Conservation (phyloP, 2,888 invertebrate genomes). For the Scaptomyza cyrtandrae region DNA sequence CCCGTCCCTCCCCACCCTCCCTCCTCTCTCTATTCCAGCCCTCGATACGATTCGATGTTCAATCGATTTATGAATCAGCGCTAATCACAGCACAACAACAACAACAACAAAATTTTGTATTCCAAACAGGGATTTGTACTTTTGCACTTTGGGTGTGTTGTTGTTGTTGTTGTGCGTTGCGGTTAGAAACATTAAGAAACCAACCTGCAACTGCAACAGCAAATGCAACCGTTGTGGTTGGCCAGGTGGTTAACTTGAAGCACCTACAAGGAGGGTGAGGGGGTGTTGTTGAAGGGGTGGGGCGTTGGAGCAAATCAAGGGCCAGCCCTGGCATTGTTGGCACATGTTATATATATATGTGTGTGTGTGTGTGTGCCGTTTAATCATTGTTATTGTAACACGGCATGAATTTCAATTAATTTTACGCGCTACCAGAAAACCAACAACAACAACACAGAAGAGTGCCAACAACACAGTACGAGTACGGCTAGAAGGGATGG, state of each 20-base stretch:
- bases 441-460: constrained; percentile 19
- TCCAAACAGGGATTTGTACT: constrained; percentile 84
- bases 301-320: constrained; percentile 31
- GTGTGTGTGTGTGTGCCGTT: constrained; percentile 63
- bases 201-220: constrained; percentile 37
- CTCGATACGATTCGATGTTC: constrained; percentile 18
- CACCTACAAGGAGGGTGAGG: neutral
- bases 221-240: constrained; percentile 9
- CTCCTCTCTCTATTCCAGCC: too few relatives aligned
- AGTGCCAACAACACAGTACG: neutral
- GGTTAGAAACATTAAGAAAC: constrained; percentile 46
- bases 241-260: constrained; percentile 38
- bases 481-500: neutral
- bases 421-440: constrained; percentile 73
- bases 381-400: constrained; percentile 79
- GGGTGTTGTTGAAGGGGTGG: neutral
- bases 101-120: constrained; percentile 73
- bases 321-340: constrained; percentile 58
- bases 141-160: constrained; percentile 83
- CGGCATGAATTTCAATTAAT: constrained; percentile 79
- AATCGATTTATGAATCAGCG: constrained; percentile 73
- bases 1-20: neutral
- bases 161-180: constrained; percentile 26
- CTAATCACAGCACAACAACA: constrained; percentile 52
- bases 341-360: constrained; percentile 36